A percentile compares a stretch with the other conserved stretches of the same genome.
phyloP scores from a whole-genome alignment of 1,140 invertebrate genomes.

The Thaumatotibia leucotreta region DNA sequence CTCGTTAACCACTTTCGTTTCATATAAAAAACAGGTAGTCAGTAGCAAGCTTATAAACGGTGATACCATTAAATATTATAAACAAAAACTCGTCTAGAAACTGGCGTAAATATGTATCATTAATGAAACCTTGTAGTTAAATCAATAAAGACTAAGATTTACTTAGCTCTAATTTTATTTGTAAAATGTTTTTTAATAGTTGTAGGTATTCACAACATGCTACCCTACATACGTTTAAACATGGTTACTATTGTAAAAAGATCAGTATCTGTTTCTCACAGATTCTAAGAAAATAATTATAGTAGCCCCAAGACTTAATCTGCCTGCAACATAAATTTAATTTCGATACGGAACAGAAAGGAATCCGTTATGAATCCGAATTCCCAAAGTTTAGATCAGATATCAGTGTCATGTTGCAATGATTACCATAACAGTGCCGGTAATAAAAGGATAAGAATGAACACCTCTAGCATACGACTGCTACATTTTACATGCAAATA shows the following conservation, averaged over 20 bases:
- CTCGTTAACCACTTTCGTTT: background rate
- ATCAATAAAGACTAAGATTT: background rate
- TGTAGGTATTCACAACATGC: no score
- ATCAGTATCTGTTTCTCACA: background rate
- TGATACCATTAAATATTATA: background rate
- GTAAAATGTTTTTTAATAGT: no score
- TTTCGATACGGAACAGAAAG: background rate
- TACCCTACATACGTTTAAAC: no score
- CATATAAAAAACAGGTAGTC: background rate
- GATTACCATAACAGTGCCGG: slow-evolving; percentile 65
- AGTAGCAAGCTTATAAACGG: background rate
- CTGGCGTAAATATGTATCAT: background rate
- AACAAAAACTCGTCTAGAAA: slow-evolving; percentile 7
- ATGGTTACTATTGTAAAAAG: background rate
- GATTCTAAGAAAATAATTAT: background rate
- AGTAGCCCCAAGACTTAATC: background rate
- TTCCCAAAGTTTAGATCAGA: slow-evolving; percentile 66
- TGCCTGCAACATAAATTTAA: background rate
- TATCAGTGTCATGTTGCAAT: slow-evolving; percentile 69
- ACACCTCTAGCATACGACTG: slow-evolving; percentile 41
- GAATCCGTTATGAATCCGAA: slow-evolving; percentile 15
- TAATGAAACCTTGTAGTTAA: background rate
- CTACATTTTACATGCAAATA: slow-evolving; percentile 66
- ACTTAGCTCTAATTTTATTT: no score
- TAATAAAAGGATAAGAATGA: slow-evolving; percentile 52